Percentiles rank a stretch among this genome's conserved stretches.
These are phyloP conservation scores for Andrena bicolor DNA, from an alignment of 2,888 invertebrate species.

Conservation along the genomic window DNA sequence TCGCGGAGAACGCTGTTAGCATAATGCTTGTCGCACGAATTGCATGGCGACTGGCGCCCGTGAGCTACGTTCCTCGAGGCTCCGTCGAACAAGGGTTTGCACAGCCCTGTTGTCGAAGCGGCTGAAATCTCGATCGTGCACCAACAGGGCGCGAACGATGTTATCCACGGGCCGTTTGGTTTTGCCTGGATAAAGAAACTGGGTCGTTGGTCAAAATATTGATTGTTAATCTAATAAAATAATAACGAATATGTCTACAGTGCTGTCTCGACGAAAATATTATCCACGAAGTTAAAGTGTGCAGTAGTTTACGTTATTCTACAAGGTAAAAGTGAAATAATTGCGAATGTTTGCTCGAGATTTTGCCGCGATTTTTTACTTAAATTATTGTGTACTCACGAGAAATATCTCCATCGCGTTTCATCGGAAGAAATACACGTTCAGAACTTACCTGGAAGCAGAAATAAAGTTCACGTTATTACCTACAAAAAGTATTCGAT, in stretches of 20 bases:
- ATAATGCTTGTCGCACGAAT: slow-evolving; percentile 68
- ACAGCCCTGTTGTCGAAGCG: background rate
- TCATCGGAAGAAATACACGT: background rate
- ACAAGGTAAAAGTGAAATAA: background rate
- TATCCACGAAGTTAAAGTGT: background rate
- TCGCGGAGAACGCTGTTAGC: slow-evolving; percentile 72
- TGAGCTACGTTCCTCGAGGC: slow-evolving; percentile 5
- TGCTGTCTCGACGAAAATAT: background rate
- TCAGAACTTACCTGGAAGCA: slow-evolving; percentile 56
- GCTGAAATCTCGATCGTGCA: slow-evolving; percentile 8
- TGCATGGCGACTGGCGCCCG: slow-evolving; percentile 39
- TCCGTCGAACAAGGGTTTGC: slow-evolving; percentile 8
- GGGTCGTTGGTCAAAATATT: background rate
- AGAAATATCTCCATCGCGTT: background rate
- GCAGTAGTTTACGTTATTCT: background rate
- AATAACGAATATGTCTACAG: background rate
- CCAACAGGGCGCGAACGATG: background rate
- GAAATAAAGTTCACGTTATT: slow-evolving; percentile 3
- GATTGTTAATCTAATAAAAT: background rate
- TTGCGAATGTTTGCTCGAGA: background rate
- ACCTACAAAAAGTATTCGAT: background rate
- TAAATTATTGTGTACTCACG: slow-evolving; percentile 22
- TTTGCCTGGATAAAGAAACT: background rate
- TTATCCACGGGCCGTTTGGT: background rate
- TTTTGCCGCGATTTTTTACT: background rate